A percentile compares a stretch with the other conserved stretches of the same genome.
These are phyloP conservation scores for Achlya flavicornis DNA, from an alignment of 2,888 invertebrate genomes.

Conservation along the genomic window DNA sequence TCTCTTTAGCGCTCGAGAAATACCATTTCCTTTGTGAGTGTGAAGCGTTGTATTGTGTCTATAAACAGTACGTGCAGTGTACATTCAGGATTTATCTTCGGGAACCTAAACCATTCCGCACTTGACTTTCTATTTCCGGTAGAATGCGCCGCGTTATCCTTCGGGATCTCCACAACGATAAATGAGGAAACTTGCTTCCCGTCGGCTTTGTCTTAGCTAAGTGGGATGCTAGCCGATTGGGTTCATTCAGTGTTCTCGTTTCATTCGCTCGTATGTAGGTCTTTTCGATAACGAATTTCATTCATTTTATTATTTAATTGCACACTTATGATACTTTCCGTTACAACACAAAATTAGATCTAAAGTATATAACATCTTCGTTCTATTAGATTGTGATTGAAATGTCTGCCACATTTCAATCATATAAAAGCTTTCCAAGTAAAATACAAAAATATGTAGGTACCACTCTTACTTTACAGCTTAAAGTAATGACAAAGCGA, in stretches of 20 bases:
- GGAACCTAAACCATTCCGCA: slow-evolving; percentile 60
- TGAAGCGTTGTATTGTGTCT: slow-evolving; percentile 23
- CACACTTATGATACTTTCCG: background rate
- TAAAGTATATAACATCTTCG: background rate
- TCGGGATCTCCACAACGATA: slow-evolving; percentile 61
- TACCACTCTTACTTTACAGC: background rate
- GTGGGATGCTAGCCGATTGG: slow-evolving; percentile 47
- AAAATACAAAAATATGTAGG: too few relatives aligned
- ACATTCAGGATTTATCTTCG: slow-evolving; percentile 54
- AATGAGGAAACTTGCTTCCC: slow-evolving; percentile 68
- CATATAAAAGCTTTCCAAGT: background rate
- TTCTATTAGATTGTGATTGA: background rate
- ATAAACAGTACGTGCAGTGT: slow-evolving; percentile 37
- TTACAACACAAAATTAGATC: background rate
- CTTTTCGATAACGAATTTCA: slow-evolving; percentile 24
- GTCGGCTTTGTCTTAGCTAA: slow-evolving; percentile 62
- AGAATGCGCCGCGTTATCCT: slow-evolving; percentile 63
- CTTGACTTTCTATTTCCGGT: slow-evolving; percentile 77
- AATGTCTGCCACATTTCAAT: too few relatives aligned
- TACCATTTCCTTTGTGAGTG: slow-evolving; percentile 21
- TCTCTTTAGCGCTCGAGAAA: slow-evolving; percentile 21
- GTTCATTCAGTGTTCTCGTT: slow-evolving; percentile 42
- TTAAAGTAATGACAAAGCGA: background rate
- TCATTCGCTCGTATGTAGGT: slow-evolving; percentile 29
- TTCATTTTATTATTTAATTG: background rate